These are phyloP conservation scores for Pipistrellus nathusii DNA, from an alignment of 2,797 vertebrate species.

Conservation along the genomic window DNA sequence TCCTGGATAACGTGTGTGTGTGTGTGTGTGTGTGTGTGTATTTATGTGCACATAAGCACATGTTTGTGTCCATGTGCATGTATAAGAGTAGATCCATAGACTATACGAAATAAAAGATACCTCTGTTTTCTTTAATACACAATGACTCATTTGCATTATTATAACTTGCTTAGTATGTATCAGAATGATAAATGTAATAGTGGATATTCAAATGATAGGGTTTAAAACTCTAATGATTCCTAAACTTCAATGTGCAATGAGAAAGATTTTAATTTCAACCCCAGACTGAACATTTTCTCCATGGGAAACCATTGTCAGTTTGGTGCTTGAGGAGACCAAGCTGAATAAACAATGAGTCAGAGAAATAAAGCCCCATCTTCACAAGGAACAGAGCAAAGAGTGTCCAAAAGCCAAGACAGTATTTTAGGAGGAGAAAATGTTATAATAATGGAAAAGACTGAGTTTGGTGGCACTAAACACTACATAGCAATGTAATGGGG, in stretches of 20 bases:
- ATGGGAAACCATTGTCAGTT: slow-evolving; percentile 20
- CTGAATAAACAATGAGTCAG: not conserved
- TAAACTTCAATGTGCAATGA: not conserved
- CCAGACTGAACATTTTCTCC: slow-evolving; percentile 62
- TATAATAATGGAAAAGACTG: not conserved
- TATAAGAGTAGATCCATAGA: not conserved
- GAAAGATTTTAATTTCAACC: slow-evolving; percentile 15
- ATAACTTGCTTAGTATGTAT: not conserved
- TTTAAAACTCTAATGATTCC: slow-evolving; percentile 45
- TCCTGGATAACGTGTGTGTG: not conserved
- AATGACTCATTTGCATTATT: not conserved
- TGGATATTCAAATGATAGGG: not conserved
- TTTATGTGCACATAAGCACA: too few relatives aligned
- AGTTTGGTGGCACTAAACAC: not conserved
- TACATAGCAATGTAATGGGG: not conserved
- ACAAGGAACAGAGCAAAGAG: not conserved
- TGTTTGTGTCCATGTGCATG: not conserved
- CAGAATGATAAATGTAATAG: slow-evolving; percentile 1
- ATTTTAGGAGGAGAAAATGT: not conserved
- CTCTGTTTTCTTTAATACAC: not conserved
- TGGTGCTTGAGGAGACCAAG: not conserved
- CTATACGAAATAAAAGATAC: not conserved
- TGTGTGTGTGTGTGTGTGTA: not conserved
- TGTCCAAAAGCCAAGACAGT: not conserved
- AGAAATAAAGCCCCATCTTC: not conserved